Evolutionary conservation across 92 coral and sea anemone genomes (phyloP).

Genomic region (Heliopora coerulea): DNA sequence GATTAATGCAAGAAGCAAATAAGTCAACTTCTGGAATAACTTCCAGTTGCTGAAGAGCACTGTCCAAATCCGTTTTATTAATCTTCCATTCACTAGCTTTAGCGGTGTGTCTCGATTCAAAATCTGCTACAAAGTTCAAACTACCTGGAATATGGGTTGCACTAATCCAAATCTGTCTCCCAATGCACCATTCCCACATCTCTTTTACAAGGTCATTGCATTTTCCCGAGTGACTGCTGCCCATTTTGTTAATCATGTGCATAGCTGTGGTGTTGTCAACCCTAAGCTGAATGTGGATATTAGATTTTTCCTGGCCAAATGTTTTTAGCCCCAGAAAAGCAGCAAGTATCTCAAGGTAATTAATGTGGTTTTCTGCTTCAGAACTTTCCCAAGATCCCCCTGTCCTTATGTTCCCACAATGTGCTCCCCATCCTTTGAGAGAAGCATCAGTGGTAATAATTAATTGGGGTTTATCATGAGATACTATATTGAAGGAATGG

Average conservation of each 20-base stretch:
- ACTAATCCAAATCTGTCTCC: neutral
- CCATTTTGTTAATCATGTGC: constrained; percentile 5
- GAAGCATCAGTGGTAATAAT: constrained; percentile 15
- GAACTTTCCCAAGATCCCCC: neutral
- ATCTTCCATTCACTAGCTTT: constrained; percentile 54
- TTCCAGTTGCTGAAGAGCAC: constrained; percentile 21
- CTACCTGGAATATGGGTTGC: constrained; percentile 25
- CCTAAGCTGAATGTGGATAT: neutral
- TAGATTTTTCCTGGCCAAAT: neutral
- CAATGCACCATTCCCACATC: constrained; percentile 9
- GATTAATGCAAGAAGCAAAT: constrained; percentile 51
- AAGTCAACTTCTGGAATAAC: constrained; percentile 46
- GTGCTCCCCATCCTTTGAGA: constrained; percentile 22
- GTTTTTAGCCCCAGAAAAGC: neutral
- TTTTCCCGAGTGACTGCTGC: neutral
- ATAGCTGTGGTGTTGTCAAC: constrained; percentile 10
- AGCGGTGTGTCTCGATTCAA: constrained; percentile 50
- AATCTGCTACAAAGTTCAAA: constrained; percentile 33
- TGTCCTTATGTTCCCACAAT: neutral
- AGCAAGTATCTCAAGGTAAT: constrained; percentile 6
- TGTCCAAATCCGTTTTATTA: constrained; percentile 24
- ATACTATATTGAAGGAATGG: constrained; percentile 16
- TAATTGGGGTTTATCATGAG: neutral
- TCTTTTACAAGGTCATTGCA: neutral
- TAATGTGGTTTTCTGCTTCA: neutral